Evolutionary conservation across 2,888 invertebrate genomes (phyloP).

Genomic region (Diaperis boleti): DNA sequence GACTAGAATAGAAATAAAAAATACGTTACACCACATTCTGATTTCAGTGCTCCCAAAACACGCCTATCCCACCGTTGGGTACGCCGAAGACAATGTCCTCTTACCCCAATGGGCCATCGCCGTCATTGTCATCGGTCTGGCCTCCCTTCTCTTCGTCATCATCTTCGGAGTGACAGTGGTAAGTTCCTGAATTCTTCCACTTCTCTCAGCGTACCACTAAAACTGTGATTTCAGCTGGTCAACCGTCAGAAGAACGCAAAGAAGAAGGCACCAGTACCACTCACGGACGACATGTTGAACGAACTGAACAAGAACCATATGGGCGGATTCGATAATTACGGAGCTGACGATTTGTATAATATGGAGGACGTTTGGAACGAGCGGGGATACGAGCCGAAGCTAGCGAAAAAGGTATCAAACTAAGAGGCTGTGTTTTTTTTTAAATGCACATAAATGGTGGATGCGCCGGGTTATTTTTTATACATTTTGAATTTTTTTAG

Average conservation of each 20-base stretch:
- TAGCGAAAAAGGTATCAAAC: slow-evolving; percentile 66
- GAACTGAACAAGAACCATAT: slow-evolving; percentile 87
- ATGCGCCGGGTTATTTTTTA: too few relatives aligned
- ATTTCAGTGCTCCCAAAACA: slow-evolving; percentile 77
- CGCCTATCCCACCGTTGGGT: slow-evolving; percentile 73
- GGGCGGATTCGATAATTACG: slow-evolving; percentile 76
- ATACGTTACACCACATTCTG: too few relatives aligned
- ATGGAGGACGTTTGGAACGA: slow-evolving; percentile 83
- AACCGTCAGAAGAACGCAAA: slow-evolving; percentile 86
- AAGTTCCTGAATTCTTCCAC: too few relatives aligned
- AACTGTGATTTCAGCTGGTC: slow-evolving; percentile 81
- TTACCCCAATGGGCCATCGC: slow-evolving; percentile 97
- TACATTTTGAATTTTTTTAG: too few relatives aligned
- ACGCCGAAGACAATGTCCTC: slow-evolving; percentile 80
- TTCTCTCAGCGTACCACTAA: neutral
- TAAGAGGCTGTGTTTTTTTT: neutral
- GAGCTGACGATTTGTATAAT: slow-evolving; percentile 77
- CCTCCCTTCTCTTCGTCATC: slow-evolving; percentile 88
- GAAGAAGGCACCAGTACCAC: slow-evolving; percentile 78
- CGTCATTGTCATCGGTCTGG: slow-evolving; percentile 91
- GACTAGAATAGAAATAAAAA: too few relatives aligned
- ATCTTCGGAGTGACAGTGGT: slow-evolving; percentile 94
- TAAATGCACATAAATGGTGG: too few relatives aligned
- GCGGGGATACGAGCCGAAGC: slow-evolving; percentile 70
- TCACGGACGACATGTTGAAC: slow-evolving; percentile 87